phyloP scores from a whole-genome alignment of 2,113 vertebrate genomes.

The Dermatemys mawii region DNA sequence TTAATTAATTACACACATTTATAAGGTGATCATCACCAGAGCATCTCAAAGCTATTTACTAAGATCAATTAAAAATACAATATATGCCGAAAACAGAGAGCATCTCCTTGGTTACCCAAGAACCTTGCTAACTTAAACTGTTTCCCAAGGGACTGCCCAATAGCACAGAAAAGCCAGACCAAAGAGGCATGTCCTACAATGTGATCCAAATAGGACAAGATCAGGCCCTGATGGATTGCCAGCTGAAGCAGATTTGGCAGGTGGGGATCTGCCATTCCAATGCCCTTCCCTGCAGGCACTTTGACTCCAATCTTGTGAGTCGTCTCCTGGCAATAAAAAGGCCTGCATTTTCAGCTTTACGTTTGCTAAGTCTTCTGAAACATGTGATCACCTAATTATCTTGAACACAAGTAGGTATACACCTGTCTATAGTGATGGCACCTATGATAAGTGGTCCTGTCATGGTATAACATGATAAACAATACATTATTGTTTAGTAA shows the following conservation, averaged over 20 bases:
- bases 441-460: neutral
- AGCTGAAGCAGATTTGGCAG: neutral
- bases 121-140: neutral
- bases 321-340: neutral
- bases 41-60: neutral
- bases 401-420: neutral
- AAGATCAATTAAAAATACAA: constrained; percentile 30
- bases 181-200: neutral
- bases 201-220: constrained; percentile 6
- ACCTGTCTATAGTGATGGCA: neutral
- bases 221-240: neutral
- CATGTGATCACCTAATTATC: neutral
- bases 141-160: neutral
- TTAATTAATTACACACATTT: neutral
- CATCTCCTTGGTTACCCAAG: neutral
- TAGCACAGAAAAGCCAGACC: neutral
- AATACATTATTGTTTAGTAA: neutral
- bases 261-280: neutral
- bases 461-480: neutral
- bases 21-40: neutral
- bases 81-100: neutral
- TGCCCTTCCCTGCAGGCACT: neutral
- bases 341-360: neutral
- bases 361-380: neutral
- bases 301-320: constrained; percentile 18